Evolutionary conservation across 2,888 invertebrate species (phyloP).

Genomic region (Keiferia lycopersicella): DNA sequence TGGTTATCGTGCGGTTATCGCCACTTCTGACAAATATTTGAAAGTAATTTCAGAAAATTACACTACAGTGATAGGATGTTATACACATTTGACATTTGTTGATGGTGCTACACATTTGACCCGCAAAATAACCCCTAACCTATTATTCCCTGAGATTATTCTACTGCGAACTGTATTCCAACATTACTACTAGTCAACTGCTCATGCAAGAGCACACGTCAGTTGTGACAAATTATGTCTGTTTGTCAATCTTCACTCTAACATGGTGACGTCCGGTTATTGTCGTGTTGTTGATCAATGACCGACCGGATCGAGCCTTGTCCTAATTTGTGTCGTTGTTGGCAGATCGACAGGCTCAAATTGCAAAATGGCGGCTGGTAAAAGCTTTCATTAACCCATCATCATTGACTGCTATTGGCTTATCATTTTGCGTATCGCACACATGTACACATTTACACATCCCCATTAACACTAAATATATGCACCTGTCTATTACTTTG

Average conservation of each 20-base stretch:
- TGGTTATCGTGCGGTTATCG: too few species aligned
- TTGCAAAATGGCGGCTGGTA: slow-evolving; percentile 1
- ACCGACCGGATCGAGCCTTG: slow-evolving; percentile 60
- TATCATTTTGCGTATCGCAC: too few species aligned
- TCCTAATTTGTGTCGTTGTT: slow-evolving; percentile 50
- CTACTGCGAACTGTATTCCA: background rate
- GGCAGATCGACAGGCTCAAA: background rate
- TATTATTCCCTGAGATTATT: too few species aligned
- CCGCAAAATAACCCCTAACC: too few species aligned
- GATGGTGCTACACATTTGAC: too few species aligned
- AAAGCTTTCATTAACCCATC: background rate
- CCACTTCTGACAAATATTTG: too few species aligned
- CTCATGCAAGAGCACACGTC: background rate
- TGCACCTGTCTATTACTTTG: too few species aligned
- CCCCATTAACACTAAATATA: too few species aligned
- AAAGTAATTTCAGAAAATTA: too few species aligned
- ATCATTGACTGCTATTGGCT: background rate
- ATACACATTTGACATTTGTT: too few species aligned
- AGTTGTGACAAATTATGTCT: slow-evolving; percentile 37
- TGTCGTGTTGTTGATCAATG: slow-evolving; percentile 64
- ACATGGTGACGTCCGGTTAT: slow-evolving; percentile 74
- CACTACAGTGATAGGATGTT: too few species aligned
- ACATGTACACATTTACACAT: too few species aligned
- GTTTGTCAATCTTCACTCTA: slow-evolving; percentile 28
- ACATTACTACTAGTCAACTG: background rate